These are phyloP conservation scores for Antedon mediterranea DNA, from an alignment of 53 echinoderm and acorn worm genomes.

Conservation along the genomic window DNA sequence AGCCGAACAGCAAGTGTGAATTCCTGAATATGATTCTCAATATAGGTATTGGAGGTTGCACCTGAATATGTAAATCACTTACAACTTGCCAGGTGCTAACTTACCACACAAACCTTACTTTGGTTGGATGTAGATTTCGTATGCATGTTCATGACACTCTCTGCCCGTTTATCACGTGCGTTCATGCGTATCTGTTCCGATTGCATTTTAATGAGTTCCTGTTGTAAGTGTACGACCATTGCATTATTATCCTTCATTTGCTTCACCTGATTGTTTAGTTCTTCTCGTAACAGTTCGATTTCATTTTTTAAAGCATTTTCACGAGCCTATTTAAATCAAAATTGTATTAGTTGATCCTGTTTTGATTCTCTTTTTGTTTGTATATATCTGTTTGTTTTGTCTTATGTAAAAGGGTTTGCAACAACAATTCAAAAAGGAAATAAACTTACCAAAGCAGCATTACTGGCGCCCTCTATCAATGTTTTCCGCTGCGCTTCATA, in stretches of 20 bases:
- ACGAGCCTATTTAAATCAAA: conserved; percentile 32
- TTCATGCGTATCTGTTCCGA: conserved; percentile 62
- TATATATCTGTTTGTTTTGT: too few relatives aligned
- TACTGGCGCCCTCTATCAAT: conserved; percentile 34
- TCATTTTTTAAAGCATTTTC: conserved; percentile 54
- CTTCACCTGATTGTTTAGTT: conserved; percentile 58
- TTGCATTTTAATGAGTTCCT: conserved; percentile 67
- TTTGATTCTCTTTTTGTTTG: too few relatives aligned
- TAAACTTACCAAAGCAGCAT: conserved; percentile 46
- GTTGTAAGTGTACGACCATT: conserved; percentile 74
- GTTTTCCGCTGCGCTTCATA: conserved; percentile 37
- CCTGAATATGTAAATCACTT: too few relatives aligned
- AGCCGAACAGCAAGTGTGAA: too few relatives aligned
- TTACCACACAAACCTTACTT: conserved; percentile 69
- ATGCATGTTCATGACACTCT: conserved; percentile 8
- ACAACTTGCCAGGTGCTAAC: too few relatives aligned
- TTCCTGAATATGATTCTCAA: too few relatives aligned
- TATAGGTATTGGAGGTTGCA: too few relatives aligned
- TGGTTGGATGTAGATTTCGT: conserved; percentile 28
- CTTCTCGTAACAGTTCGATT: conserved; percentile 44
- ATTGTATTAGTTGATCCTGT: too few relatives aligned
- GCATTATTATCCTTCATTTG: conserved; percentile 90
- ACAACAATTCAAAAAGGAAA: too few relatives aligned
- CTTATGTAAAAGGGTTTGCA: too few relatives aligned
- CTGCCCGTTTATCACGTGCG: conserved; percentile 63